These are phyloP conservation scores for Pseudococcus jackbeardsleyi DNA, from an alignment of 2,888 invertebrate species.

Conservation along the genomic window DNA sequence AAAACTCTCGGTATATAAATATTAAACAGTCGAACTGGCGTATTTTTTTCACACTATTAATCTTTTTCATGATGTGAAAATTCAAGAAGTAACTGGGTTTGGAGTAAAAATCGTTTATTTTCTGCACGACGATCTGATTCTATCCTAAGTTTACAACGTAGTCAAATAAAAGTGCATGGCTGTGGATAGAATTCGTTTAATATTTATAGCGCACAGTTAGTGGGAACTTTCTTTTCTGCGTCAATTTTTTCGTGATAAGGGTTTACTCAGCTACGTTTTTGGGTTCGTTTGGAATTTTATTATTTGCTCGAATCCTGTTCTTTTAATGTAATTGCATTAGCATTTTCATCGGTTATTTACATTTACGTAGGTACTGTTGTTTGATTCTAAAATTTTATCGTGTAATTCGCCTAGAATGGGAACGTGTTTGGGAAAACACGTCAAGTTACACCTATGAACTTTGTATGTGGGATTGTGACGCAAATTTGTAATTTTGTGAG, in stretches of 20 bases:
- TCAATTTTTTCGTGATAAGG: conserved; percentile 26
- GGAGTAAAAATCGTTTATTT: conserved; percentile 18
- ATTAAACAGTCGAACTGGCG: not conserved
- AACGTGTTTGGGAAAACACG: not conserved
- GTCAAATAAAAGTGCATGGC: conserved; percentile 16
- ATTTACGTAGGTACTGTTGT: not conserved
- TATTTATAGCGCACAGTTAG: not conserved
- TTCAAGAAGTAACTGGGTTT: not conserved
- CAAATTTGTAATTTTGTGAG: too few species aligned
- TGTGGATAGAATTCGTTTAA: conserved; percentile 27
- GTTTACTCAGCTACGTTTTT: conserved; percentile 10
- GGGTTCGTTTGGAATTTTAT: conserved; percentile 47
- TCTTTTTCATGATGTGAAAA: conserved; percentile 36
- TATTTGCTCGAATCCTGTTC: conserved; percentile 13
- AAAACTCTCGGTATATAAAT: not conserved
- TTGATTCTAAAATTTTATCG: conserved; percentile 4
- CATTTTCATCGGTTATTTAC: conserved; percentile 48
- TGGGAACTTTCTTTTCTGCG: not conserved
- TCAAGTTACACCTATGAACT: not conserved
- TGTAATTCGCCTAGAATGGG: not conserved
- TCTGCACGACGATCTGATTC: conserved; percentile 27
- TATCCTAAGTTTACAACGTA: not conserved
- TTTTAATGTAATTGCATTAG: conserved; percentile 48
- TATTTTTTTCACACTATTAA: conserved; percentile 19
- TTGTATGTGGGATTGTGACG: not conserved